Evolutionary conservation across 2,797 vertebrate species (phyloP).

Genomic region (Anguilla pacifica): DNA sequence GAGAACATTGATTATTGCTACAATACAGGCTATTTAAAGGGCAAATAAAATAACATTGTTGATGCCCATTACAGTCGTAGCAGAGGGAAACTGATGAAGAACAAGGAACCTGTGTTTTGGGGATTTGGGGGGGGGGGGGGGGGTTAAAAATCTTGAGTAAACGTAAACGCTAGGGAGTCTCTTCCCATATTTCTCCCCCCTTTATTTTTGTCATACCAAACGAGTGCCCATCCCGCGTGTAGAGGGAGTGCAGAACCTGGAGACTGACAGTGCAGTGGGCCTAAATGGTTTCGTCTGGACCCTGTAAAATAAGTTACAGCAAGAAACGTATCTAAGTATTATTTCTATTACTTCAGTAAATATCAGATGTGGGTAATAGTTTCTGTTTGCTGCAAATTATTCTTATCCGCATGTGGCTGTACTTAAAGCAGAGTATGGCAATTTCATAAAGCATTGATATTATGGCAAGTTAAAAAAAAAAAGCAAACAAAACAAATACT

Average conservation of each 20-base stretch:
- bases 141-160: not conserved
- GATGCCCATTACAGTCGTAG: not conserved
- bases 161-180: too few species aligned
- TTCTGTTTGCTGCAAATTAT: not conserved
- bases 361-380: not conserved
- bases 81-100: not conserved
- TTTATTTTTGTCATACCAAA: too few species aligned
- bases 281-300: not conserved
- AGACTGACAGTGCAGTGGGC: too few species aligned
- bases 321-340: not conserved
- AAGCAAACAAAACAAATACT: not conserved
- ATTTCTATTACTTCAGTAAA: not conserved
- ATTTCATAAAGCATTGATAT: not conserved
- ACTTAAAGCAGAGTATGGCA: not conserved
- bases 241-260: not conserved
- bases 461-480: not conserved
- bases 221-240: not conserved
- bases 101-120: not conserved
- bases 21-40: not conserved
- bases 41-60: not conserved
- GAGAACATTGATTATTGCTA: not conserved
- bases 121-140: not conserved
- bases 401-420: not conserved
- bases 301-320: not conserved
- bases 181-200: not conserved